Conservation (phyloP, 2,797 vertebrate species). For the Halcyon badia region DNA sequence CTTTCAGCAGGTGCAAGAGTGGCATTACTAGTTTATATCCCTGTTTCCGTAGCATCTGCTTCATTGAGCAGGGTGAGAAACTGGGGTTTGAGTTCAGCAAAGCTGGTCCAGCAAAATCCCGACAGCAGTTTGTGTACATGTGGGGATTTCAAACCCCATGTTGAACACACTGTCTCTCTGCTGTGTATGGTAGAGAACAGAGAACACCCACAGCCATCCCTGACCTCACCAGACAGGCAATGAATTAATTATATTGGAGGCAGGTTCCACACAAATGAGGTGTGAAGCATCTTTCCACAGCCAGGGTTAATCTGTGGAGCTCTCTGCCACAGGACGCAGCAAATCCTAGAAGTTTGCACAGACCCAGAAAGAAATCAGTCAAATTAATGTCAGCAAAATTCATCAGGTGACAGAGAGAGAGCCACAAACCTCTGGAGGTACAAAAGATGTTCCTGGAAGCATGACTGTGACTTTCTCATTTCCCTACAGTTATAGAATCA, state of each 20-base stretch:
- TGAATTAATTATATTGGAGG: not conserved
- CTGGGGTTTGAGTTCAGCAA: not conserved
- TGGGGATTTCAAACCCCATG: not conserved
- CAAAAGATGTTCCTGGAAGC: not conserved
- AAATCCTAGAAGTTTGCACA: not conserved
- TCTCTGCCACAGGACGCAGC: not conserved
- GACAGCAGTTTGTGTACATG: not conserved
- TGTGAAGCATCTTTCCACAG: not conserved
- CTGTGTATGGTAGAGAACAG: fast-evolving
- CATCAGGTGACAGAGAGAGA: not conserved
- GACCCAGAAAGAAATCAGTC: not conserved
- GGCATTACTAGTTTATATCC: not conserved
- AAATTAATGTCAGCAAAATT: not conserved
- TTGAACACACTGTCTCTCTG: not conserved
- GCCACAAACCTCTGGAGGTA: not conserved
- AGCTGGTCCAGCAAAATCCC: not conserved
- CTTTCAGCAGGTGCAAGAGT: too few relatives aligned
- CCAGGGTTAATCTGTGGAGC: too few relatives aligned
- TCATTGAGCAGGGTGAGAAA: not conserved
- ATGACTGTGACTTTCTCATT: not conserved
- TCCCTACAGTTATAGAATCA: not conserved
- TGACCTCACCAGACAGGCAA: not conserved
- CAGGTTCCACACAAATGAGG: not conserved
- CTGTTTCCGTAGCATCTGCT: not conserved
- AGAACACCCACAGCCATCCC: not conserved